phyloP scores from a whole-genome alignment of 2,888 invertebrate species.

The Thera obeliscata region DNA sequence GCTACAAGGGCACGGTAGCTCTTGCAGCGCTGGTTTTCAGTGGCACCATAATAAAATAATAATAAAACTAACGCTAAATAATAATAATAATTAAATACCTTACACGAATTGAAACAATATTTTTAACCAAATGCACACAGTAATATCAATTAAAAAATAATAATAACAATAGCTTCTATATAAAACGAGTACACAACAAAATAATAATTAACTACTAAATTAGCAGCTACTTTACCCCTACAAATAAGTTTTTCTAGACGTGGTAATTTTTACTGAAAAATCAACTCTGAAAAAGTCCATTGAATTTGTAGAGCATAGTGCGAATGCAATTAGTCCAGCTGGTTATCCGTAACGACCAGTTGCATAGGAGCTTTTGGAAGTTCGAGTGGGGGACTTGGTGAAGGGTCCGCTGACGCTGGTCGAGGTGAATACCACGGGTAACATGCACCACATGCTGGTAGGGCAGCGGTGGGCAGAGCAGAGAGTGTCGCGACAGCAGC shows the following conservation, averaged over 20 bases:
- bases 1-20: no score
- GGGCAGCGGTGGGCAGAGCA: conserved; percentile 69
- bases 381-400: conserved; percentile 25
- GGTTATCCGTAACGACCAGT: conserved; percentile 45
- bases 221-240: no score
- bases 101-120: no score
- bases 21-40: no score
- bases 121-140: no score
- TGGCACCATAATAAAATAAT: no score
- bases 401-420: conserved; percentile 47
- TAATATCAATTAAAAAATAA: no score
- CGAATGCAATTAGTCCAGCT: conserved; percentile 46
- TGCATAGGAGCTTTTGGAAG: conserved; percentile 45
- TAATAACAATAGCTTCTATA: no score
- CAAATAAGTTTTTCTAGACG: not conserved
- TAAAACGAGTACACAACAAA: no score
- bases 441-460: conserved; percentile 67
- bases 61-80: no score
- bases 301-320: conserved; percentile 37
- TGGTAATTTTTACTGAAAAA: conserved; percentile 62
- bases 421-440: conserved; percentile 68
- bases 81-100: no score
- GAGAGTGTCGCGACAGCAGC: conserved; percentile 62
- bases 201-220: no score
- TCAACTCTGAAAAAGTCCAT: conserved; percentile 51